phyloP scores from a whole-genome alignment of 2,888 invertebrate genomes.

The Philereme vetulata region DNA sequence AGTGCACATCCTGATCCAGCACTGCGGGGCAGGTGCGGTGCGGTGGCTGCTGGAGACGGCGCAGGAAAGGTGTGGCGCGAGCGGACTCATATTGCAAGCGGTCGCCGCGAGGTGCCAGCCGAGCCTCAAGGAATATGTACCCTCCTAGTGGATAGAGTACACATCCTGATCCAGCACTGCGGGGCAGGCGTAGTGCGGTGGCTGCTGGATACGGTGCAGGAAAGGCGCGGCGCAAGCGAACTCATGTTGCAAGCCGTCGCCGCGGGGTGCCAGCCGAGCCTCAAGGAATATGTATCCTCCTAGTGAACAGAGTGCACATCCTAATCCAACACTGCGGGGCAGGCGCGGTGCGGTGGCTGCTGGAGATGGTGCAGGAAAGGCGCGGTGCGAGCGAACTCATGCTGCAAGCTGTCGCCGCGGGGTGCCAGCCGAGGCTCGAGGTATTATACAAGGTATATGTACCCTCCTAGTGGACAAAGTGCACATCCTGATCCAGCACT shows the following conservation, averaged over 20 bases:
- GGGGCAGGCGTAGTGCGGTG: constrained; percentile 85
- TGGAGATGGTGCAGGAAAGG: constrained; percentile 72
- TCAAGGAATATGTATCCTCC: constrained; percentile 37
- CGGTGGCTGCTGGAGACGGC: constrained; percentile 55
- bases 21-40: constrained; percentile 87
- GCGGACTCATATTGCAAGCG: constrained; percentile 88
- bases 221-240: constrained; percentile 87
- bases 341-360: constrained; percentile 80
- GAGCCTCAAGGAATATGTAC: constrained; percentile 55
- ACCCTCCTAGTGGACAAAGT: no score
- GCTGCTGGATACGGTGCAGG: constrained; percentile 60
- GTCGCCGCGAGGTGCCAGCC: constrained; percentile 86
- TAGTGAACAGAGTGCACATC: constrained; percentile 85
- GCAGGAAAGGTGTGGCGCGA: constrained; percentile 85
- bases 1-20: constrained; percentile 86
- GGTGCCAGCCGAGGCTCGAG: constrained; percentile 83
- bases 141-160: no score
- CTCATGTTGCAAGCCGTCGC: constrained; percentile 88
- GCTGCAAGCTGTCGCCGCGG: constrained; percentile 87
- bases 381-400: constrained; percentile 88
- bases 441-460: constrained; percentile 43
- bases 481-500: constrained; percentile 86
- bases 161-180: constrained; percentile 86
- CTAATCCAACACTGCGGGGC: constrained; percentile 86
- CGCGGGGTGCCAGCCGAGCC: constrained; percentile 84